A percentile compares a stretch with the other conserved stretches of the same genome.
These are phyloP conservation scores for Dolichallabes microphthalmus DNA, from an alignment of 2,113 vertebrate species.

Conservation along the genomic window DNA sequence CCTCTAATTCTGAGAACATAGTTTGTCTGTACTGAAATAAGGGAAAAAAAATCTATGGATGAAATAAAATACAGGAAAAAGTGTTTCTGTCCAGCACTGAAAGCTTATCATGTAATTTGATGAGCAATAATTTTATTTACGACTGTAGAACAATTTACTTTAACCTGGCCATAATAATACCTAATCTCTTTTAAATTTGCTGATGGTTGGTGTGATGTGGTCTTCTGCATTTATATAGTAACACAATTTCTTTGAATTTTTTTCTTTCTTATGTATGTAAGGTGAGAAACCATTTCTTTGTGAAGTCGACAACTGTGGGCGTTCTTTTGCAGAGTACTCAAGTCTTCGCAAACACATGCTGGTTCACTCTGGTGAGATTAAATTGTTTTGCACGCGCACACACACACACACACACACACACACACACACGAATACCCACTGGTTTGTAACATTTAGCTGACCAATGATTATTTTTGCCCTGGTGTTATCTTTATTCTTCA, in stretches of 20 bases:
- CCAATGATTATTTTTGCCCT: background rate
- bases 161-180: background rate
- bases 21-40: background rate
- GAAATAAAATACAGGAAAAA: background rate
- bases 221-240: background rate
- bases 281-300: constrained; percentile 97
- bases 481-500: background rate
- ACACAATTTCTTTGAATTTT: background rate
- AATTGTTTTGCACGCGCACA: background rate
- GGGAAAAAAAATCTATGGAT: background rate
- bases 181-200: background rate
- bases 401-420: background rate
- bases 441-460: background rate
- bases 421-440: background rate
- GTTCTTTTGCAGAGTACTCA: constrained; percentile 96
- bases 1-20: constrained; percentile 20
- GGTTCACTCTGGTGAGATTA: constrained; percentile 89
- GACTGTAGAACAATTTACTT: background rate
- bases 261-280: constrained; percentile 53
- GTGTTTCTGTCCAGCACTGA: background rate
- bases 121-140: background rate
- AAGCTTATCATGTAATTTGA: background rate
- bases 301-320: constrained; percentile 91
- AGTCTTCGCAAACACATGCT: constrained; percentile 98
- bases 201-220: background rate